Conservation (phyloP, 2,113 vertebrate species). For the Rynchops niger region DNA sequence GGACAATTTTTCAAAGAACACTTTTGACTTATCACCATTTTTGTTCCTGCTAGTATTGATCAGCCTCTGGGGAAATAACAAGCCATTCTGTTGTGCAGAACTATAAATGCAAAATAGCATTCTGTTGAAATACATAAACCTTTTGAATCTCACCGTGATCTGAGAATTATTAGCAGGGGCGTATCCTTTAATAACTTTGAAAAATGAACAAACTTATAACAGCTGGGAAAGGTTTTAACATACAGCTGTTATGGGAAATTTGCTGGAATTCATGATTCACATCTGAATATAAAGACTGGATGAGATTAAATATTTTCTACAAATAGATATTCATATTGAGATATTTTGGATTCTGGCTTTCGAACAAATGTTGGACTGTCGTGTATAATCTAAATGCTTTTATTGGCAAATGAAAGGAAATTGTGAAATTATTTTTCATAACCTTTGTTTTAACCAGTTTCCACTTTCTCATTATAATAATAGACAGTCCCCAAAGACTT, state of each 20-base stretch:
- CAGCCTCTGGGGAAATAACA: slow-evolving; percentile 58
- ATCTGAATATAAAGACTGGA: slow-evolving; percentile 29
- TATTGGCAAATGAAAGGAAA: slow-evolving; percentile 38
- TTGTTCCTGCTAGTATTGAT: slow-evolving; percentile 43
- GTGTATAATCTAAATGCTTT: slow-evolving; percentile 5
- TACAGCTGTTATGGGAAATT: slow-evolving; percentile 36
- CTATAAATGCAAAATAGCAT: slow-evolving; percentile 59
- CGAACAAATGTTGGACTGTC: background rate
- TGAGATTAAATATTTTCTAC: slow-evolving; percentile 43
- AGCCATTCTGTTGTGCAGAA: slow-evolving; percentile 4
- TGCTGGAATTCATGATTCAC: slow-evolving; percentile 46
- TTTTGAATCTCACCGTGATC: slow-evolving; percentile 21
- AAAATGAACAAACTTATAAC: slow-evolving; percentile 48
- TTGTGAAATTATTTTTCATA: slow-evolving; percentile 41
- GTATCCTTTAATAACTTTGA: slow-evolving; percentile 59
- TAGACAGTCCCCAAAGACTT: background rate
- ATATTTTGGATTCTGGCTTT: slow-evolving; percentile 9
- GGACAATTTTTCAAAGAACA: slow-evolving; percentile 38
- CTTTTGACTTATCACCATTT: slow-evolving; percentile 21
- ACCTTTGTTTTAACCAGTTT: slow-evolving; percentile 27
- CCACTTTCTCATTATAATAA: slow-evolving; percentile 12
- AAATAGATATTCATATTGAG: slow-evolving; percentile 14
- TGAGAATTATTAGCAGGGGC: slow-evolving; percentile 37
- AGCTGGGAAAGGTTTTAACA: slow-evolving; percentile 37
- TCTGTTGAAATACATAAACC: slow-evolving; percentile 57